A percentile compares a stretch with the other conserved stretches of the same genome.
These are phyloP conservation scores for Lytechinus pictus DNA, from an alignment of 35 echinoderm and acorn worm genomes.

Conservation along the genomic window DNA sequence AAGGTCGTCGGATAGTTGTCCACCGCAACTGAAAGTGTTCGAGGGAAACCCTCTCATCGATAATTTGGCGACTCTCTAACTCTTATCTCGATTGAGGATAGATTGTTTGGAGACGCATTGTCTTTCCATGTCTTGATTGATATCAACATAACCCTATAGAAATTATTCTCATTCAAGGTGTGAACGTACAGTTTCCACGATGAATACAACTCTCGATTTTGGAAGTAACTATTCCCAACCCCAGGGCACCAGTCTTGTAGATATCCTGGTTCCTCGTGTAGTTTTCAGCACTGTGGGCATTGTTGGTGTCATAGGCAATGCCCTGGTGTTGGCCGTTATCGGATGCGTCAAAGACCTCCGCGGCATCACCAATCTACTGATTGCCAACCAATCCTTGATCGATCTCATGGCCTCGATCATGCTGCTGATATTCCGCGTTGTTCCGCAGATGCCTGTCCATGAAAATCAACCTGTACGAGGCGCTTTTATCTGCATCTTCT, in stretches of 20 bases:
- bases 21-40: background rate
- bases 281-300: background rate
- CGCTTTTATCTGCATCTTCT: constrained; percentile 56
- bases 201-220: background rate
- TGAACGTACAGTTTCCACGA: background rate
- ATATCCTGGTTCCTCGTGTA: no score
- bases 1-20: background rate
- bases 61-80: background rate
- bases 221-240: no score
- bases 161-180: background rate
- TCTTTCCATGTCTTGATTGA: background rate
- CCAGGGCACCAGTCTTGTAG: no score
- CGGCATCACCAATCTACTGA: constrained; percentile 60
- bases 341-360: background rate
- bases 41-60: no score
- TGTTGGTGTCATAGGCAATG: constrained; percentile 24
- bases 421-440: constrained; percentile 28
- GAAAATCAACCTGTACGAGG: background rate
- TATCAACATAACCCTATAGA: background rate
- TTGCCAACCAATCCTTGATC: constrained; percentile 82
- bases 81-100: background rate
- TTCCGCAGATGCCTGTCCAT: background rate
- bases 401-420: constrained; percentile 66
- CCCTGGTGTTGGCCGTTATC: background rate
- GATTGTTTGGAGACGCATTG: background rate